Conservation (phyloP, 2,888 invertebrate genomes). For the Euspilapteryx auroguttella region DNA sequence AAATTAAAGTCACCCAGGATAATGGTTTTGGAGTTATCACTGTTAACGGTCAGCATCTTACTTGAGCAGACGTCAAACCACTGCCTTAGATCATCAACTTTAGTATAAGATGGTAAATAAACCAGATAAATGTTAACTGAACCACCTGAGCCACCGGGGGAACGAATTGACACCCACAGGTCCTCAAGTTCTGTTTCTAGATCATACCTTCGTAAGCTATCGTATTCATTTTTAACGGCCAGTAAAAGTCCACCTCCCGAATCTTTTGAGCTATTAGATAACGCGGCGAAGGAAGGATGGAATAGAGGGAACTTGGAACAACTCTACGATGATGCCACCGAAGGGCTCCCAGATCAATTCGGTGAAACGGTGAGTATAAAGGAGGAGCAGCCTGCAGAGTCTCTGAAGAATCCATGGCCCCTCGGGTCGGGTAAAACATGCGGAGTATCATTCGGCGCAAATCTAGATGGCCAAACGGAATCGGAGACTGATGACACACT, state of each 20-base stretch:
- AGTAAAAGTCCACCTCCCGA: neutral
- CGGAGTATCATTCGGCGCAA: no score
- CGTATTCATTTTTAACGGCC: neutral
- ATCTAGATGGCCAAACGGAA: no score
- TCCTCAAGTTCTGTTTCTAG: neutral
- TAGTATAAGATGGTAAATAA: neutral
- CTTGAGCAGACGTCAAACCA: neutral
- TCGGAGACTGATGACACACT: no score
- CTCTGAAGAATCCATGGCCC: no score
- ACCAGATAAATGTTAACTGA: neutral
- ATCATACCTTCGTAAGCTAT: neutral
- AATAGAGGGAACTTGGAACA: no score
- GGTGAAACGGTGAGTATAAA: no score
- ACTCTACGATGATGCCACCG: no score
- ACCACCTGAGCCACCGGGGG: neutral
- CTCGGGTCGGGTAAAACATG: no score
- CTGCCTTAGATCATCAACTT: no score
- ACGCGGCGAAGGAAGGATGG: no score
- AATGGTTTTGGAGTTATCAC: neutral
- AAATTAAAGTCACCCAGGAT: conserved; percentile 1
- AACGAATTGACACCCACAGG: neutral
- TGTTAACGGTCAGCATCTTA: neutral
- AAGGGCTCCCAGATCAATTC: no score
- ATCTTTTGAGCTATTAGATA: neutral
- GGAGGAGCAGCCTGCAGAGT: no score